Base-by-base conservation (phyloP, 2,113 vertebrate genomes). In the Notarius lentiginosus region DNA sequence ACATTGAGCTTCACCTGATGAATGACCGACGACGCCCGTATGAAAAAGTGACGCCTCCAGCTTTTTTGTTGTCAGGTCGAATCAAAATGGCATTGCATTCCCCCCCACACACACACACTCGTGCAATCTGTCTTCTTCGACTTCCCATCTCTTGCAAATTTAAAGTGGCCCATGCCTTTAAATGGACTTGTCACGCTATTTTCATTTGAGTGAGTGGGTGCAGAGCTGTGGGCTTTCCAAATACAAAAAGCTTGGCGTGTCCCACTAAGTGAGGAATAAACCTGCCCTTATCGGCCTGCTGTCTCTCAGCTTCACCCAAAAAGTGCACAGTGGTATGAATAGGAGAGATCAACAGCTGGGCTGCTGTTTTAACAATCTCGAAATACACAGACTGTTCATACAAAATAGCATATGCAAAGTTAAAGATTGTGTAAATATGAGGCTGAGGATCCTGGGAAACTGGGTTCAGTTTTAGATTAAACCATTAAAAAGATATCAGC, bases 21-120 rank as follows among this genome's bases (percentile, higher is more conserved):
- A 93, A 91, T 91, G 91, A 93, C 89, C 63, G 91, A 91, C 80
- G 89, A 89, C 89, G 82, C 88, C 89, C 41, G 61, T 86, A 84
- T 90, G 87, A 91, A 91, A 83, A 89, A 87, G 79, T 51, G 24
- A 90, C 77, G 76, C 81, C 85, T 90, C 72, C 85, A 90, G 81
- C 58, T 68, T 86, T 86, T 27, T 53, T 88, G 79, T 87, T 84
- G 89, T 90, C 89, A 83, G 88, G 70, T 89, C 47, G 41, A 89
- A 90, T 91, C 86, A 90, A 85, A 86, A 76, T 63, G 83, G 66
- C 79, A 84, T 34, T 87, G 84, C 18, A 85, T 83, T 85, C 85
- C 10, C 9, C 12, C 10, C 2, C 34, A 1, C 34, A 34, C 34
- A 34, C 34, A 41, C 41, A 41, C 77, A 85, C 63, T 70, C 79